A percentile compares a stretch with the other conserved stretches of the same genome.
phyloP scores from a whole-genome alignment of 2,113 vertebrate species.

The Chloroceryle aenea region DNA sequence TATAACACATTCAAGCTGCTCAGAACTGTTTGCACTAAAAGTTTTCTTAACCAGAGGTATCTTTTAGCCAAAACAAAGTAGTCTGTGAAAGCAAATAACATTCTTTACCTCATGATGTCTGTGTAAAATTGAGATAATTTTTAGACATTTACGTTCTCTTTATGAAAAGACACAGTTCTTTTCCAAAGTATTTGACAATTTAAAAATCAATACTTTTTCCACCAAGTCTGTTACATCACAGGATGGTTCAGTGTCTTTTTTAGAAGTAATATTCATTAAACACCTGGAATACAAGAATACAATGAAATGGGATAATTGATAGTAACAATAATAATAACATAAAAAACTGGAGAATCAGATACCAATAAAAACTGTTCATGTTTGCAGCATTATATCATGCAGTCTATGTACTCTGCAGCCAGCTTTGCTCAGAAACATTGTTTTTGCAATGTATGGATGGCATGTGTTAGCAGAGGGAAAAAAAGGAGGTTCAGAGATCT shows the following conservation, averaged over 20 bases:
- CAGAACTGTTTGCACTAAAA: conserved; percentile 40
- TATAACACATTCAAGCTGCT: conserved; percentile 46
- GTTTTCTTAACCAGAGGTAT: conserved; percentile 30
- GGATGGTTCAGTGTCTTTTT: background rate
- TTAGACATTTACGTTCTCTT: background rate
- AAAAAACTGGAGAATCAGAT: background rate
- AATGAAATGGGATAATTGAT: background rate
- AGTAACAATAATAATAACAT: background rate
- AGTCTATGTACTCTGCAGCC: background rate
- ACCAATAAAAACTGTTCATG: background rate
- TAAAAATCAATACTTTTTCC: background rate
- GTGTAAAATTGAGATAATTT: background rate
- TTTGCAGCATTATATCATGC: background rate
- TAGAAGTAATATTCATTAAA: background rate
- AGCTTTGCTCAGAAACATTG: background rate
- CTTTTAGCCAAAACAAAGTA: background rate
- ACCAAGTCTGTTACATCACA: background rate
- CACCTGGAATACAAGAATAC: background rate
- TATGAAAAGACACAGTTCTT: background rate
- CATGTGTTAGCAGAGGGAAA: background rate
- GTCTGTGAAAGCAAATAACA: background rate
- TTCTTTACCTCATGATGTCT: background rate
- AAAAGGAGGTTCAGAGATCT: background rate
- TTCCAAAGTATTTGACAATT: background rate
- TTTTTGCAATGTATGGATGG: background rate